These are phyloP conservation scores for Hemithea aestivaria DNA, from an alignment of 2,888 invertebrate species.

Conservation along the genomic window DNA sequence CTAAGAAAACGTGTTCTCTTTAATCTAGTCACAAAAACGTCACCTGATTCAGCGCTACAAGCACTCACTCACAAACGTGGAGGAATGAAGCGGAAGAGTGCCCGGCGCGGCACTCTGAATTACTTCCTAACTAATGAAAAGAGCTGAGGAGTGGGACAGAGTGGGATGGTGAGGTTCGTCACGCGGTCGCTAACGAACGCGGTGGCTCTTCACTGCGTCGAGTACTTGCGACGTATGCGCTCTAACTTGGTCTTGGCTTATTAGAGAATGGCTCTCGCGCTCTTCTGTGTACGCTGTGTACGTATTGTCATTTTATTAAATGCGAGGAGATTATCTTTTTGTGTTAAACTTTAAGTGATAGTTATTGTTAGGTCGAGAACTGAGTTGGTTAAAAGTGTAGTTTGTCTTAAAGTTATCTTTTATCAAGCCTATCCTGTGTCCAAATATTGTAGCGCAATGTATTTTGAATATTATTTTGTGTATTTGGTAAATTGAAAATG, in stretches of 20 bases:
- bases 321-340: too few species aligned
- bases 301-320: too few species aligned
- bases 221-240: conserved; percentile 51
- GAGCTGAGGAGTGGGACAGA: conserved; percentile 68
- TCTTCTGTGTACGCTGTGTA: too few species aligned
- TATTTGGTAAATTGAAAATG: too few species aligned
- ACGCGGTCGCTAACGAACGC: conserved; percentile 74
- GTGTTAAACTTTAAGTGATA: too few species aligned
- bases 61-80: conserved; percentile 69
- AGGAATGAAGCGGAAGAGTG: conserved; percentile 76
- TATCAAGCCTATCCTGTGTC: too few species aligned
- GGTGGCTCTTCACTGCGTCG: conserved; percentile 58
- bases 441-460: too few species aligned
- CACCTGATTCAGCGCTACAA: conserved; percentile 73
- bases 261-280: conserved; percentile 33
- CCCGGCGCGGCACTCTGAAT: conserved; percentile 65
- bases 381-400: too few species aligned
- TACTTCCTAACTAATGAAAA: conserved; percentile 80
- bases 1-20: conserved; percentile 72
- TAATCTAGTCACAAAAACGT: conserved; percentile 78
- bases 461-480: too few species aligned
- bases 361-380: too few species aligned
- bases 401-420: too few species aligned
- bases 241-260: conserved; percentile 37
- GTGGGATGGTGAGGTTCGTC: conserved; percentile 58